Percentiles rank a stretch among this genome's conserved stretches.
phyloP scores from a whole-genome alignment of 1,140 invertebrate species.

The Nilaparvata lugens region DNA sequence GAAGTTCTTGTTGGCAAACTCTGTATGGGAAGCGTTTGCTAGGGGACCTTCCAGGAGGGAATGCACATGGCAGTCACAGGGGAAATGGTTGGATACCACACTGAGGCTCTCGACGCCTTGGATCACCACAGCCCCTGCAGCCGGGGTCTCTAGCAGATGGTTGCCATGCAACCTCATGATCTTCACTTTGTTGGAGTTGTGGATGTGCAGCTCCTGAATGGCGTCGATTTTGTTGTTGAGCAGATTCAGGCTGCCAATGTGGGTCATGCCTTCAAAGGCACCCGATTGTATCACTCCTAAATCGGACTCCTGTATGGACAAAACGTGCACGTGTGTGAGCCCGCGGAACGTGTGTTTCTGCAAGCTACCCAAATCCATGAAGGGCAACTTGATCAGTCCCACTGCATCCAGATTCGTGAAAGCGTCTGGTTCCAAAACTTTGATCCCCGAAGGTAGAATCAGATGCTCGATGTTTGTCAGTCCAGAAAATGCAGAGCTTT shows the following conservation, averaged over 20 bases:
- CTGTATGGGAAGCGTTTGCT: constrained; percentile 48
- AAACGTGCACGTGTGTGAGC: constrained; percentile 56
- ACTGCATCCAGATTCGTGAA: constrained; percentile 72
- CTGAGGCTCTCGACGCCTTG: constrained; percentile 55
- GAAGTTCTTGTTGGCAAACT: constrained; percentile 65
- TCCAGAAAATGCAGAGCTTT: constrained; percentile 67
- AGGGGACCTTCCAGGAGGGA: constrained; percentile 61
- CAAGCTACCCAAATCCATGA: constrained; percentile 65
- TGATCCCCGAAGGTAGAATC: constrained; percentile 65
- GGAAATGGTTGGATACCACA: constrained; percentile 66
- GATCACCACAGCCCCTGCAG: constrained; percentile 48
- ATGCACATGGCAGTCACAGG: constrained; percentile 72
- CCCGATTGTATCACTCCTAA: constrained; percentile 58
- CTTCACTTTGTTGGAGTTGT: constrained; percentile 54
- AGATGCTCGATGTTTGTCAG: constrained; percentile 65
- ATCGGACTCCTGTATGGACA: constrained; percentile 70
- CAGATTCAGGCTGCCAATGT: constrained; percentile 59
- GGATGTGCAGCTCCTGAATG: constrained; percentile 59
- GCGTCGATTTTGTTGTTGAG: constrained; percentile 76
- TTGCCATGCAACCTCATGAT: constrained; percentile 65
- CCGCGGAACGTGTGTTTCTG: constrained; percentile 63
- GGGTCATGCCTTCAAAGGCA: constrained; percentile 58
- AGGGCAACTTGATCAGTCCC: constrained; percentile 62
- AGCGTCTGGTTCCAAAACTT: constrained; percentile 60
- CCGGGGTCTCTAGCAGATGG: constrained; percentile 64